Conservation (phyloP, 2,113 vertebrate genomes). For the Apteryx owenii region DNA sequence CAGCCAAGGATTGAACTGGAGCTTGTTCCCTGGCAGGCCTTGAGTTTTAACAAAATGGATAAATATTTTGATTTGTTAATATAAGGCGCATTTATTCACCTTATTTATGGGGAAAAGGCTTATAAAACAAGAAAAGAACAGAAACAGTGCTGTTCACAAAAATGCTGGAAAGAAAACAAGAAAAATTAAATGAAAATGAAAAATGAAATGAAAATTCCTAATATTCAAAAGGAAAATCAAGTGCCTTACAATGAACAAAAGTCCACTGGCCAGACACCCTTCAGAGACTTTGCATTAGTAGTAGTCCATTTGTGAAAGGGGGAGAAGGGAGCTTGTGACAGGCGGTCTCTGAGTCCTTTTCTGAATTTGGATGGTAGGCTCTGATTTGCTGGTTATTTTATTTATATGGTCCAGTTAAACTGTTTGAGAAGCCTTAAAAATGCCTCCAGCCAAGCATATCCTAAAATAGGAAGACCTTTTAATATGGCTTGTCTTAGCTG, state of each 20-base stretch:
- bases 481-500: neutral
- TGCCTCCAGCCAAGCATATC: neutral
- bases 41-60: neutral
- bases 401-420: neutral
- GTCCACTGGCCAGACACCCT: neutral
- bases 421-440: neutral
- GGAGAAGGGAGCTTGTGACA: neutral
- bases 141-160: neutral
- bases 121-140: neutral
- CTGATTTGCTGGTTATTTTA: neutral
- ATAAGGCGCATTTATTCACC: neutral
- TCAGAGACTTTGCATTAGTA: neutral
- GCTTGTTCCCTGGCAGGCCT: neutral
- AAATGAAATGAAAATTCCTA: neutral
- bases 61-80: slow-evolving; percentile 28
- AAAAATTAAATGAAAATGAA: neutral
- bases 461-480: neutral
- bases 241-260: neutral
- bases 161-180: neutral
- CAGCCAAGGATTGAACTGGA: neutral
- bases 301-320: neutral
- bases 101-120: neutral
- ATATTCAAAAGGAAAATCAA: neutral
- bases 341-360: neutral
- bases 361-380: neutral